Percentiles rank a stretch among this genome's conserved stretches.
Conservation (phyloP, 2,888 invertebrate genomes). For the Calameuta idolon region DNA sequence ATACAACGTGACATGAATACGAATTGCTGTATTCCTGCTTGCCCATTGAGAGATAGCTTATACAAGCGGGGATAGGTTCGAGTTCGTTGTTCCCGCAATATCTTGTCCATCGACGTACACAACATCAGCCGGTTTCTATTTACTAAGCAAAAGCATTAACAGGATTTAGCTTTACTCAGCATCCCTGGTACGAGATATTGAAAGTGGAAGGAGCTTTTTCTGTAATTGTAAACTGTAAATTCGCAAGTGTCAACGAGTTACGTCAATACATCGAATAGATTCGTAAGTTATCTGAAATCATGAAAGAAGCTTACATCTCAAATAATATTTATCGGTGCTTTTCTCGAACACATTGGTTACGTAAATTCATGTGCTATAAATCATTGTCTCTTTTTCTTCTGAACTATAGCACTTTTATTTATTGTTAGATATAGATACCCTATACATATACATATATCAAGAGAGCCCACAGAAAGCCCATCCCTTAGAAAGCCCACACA, state of each 20-base stretch:
- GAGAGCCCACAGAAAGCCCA: too few relatives aligned
- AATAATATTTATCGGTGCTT: not conserved
- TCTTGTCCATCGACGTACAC: not conserved
- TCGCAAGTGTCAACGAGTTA: not conserved
- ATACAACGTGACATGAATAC: slow-evolving; percentile 21
- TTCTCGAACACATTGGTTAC: not conserved
- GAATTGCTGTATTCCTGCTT: slow-evolving; percentile 17
- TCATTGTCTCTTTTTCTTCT: not conserved
- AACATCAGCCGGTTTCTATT: not conserved
- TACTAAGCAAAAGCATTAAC: not conserved
- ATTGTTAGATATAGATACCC: not conserved
- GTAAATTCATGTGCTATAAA: not conserved
- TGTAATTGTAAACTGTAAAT: not conserved
- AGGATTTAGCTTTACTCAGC: not conserved
- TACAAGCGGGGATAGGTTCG: not conserved
- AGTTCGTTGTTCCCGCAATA: not conserved
- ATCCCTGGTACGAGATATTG: not conserved
- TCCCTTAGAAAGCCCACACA: not conserved
- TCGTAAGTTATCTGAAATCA: not conserved
- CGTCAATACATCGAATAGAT: not conserved
- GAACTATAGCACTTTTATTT: not conserved
- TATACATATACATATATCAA: not conserved
- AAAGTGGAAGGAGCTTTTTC: not conserved
- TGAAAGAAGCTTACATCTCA: not conserved
- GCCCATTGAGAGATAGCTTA: slow-evolving; percentile 15